Evolutionary conservation across 1,140 invertebrate species (phyloP), one percentile per base, ranked within the genome.

Genomic region (Pachyrhynchus sulphureomaculatus): DNA sequence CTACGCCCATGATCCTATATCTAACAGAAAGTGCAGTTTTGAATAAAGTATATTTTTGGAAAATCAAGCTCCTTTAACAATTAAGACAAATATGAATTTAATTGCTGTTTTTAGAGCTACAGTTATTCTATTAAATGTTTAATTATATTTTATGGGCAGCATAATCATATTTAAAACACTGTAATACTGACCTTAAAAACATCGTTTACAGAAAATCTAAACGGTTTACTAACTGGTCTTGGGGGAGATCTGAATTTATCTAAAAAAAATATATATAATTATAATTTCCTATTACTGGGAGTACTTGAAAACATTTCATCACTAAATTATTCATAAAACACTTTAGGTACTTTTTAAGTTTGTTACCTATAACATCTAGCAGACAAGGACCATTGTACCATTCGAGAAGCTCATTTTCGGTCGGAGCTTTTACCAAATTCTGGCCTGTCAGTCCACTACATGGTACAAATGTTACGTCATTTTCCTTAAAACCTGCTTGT

Each of bases 391-490:
- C 94, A 24, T 79, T 84, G 72, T 96, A 97, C 94, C 95, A 98
- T n/a, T 79, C 74, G 4, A 80, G 68, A 0, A 99, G 78, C 39
- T 81, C 80, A 18, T 84, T 75, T 64, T 89, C 86, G 57, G 83
- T 83, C 13, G 91, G 83, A 23, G 83, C 75, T 60, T 85, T 82
- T 0, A 87, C 84, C 33, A 99, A 81, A 81, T 99, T 99, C 76
- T 96, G 92, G 34, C 96, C 97, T 20, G 86, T 90, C 0, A 99
- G 77, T 17, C 97, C 98, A 72, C 94, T 98, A 70, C 95, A 97
- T 5, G 98, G 97, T 9, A 99, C 88, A 81, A 89, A 99, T 1
- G 82, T 87, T 0, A 98, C 86, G 77, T 95, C 92, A 4, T 80
- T 79, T 23, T 96, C 94, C 73, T 90, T 91, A 71, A 92, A 99